phyloP scores from a whole-genome alignment of 2,888 invertebrate genomes.

The Tiphia femorata region DNA sequence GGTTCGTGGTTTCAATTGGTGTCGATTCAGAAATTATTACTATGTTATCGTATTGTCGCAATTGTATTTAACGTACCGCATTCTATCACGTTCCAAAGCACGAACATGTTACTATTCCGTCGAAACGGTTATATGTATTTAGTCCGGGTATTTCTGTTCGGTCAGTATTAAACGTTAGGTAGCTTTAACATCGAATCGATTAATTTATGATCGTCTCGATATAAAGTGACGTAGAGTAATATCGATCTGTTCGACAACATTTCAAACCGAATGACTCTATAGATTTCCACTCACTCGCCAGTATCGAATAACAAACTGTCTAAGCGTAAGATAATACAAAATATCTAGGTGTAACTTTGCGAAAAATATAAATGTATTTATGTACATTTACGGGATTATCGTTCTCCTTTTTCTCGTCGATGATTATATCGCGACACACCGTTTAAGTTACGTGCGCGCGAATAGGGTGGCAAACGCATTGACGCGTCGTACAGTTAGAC shows the following conservation, averaged over 20 bases:
- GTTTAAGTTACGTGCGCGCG: constrained; percentile 5
- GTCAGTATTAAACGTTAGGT: too few relatives aligned
- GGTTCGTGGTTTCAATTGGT: too few relatives aligned
- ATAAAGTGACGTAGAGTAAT: too few relatives aligned
- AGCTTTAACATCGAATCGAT: too few relatives aligned
- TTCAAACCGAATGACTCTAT: constrained; percentile 32
- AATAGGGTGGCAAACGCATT: constrained; percentile 2
- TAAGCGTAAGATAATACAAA: constrained; percentile 36
- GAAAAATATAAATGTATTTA: constrained; percentile 55
- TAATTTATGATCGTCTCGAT: too few relatives aligned
- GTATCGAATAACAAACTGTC: constrained; percentile 38
- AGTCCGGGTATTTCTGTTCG: too few relatives aligned
- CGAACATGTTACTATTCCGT: too few relatives aligned
- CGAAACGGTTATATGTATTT: too few relatives aligned
- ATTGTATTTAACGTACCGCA: too few relatives aligned
- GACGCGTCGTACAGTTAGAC: constrained; percentile 5
- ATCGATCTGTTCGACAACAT: constrained; percentile 35
- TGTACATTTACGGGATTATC: constrained; percentile 49
- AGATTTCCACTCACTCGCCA: constrained; percentile 52
- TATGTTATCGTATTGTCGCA: too few relatives aligned
- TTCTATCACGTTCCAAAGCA: too few relatives aligned
- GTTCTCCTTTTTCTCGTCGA: constrained; percentile 24
- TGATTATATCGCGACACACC: constrained; percentile 18
- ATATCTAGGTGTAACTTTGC: constrained; percentile 39
- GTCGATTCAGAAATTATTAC: too few relatives aligned